Evolutionary conservation across 2,113 vertebrate genomes (phyloP), one percentile per base, ranked within the genome.

Genomic region (Gambusia holbrooki): DNA sequence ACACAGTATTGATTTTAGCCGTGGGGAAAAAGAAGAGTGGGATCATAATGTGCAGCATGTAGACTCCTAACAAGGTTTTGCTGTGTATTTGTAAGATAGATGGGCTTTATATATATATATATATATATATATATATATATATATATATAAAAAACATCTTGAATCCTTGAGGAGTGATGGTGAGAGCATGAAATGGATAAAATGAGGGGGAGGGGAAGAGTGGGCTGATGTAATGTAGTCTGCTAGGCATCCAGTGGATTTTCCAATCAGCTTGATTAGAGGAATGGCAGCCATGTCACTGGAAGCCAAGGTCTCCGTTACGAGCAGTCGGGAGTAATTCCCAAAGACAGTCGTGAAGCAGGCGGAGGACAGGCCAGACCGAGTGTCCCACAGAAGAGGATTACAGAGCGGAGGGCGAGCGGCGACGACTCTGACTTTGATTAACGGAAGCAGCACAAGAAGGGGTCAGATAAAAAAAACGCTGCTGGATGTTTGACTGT

Each of bases 221-320:
- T 6, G 48, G 66, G 67, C 60, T 82, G 91, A 87, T 76, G 88
- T 89, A 90, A 87, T 82, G 84, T 80, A 66, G 78, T 19, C 63
- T 12, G 62, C 51, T 58, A 33, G 61, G 70, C 86, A 72, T 79
- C 60, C 67, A 72, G 82, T 87, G 82, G 77, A 81, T 84, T 87
- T 89, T 90, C 84, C 91, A 91, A 92, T 92, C 87, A 86, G 69
- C 79, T 88, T 90, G 89, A 92, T 89, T 85, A 88, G 72, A 85
- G 65, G 32, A 77, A 77, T 66, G 88, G 80, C 84, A 71, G 72
- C 84, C 85, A 54, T 79, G 84, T 76, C 69, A 62, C 71, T 80
- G 84, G 84, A 58, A 84, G 84, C 77, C 79, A 84, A 71, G 81
- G 79, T 73, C 84, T 87, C 80, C 74, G 74, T 84, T 84, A 81